Percentiles rank a stretch among this genome's conserved stretches.
phyloP scores from a whole-genome alignment of 2,888 invertebrate genomes.

The Pachycephus smyrnensis region DNA sequence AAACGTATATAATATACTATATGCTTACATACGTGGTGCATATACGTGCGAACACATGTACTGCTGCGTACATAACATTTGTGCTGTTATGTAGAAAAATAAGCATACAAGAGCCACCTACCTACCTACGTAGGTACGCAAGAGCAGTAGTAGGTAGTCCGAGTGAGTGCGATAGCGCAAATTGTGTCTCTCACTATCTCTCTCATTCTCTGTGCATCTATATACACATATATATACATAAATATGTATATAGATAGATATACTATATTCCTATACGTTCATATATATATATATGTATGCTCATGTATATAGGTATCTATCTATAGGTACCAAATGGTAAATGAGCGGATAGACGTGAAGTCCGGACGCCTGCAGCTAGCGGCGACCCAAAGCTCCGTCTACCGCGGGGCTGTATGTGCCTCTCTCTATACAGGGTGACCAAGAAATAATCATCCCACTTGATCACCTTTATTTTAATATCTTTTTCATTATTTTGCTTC shows the following conservation, averaged over 20 bases:
- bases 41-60: conserved; percentile 12
- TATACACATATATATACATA: conserved; percentile 19
- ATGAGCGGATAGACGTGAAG: conserved; percentile 65
- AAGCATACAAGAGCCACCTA: conserved; percentile 44
- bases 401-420: conserved; percentile 62
- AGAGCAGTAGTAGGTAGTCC: conserved; percentile 15
- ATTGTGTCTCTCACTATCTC: background rate
- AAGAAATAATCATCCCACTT: conserved; percentile 1
- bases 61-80: conserved; percentile 23
- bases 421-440: conserved; percentile 57
- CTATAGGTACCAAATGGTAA: conserved; percentile 68
- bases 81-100: conserved; percentile 48
- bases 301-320: conserved; percentile 51
- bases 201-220: conserved; percentile 18
- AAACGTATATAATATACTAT: conserved; percentile 27
- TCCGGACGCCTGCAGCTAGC: conserved; percentile 66
- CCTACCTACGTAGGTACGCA: conserved; percentile 25
- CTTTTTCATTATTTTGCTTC: background rate
- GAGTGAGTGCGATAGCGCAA: background rate
- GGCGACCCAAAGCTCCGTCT: conserved; percentile 67
- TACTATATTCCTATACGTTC: conserved; percentile 11
- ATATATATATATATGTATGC: conserved; percentile 35
- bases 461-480: background rate
- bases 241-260: conserved; percentile 31
- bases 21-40: background rate